Evolutionary conservation across 2,113 vertebrate genomes (phyloP).

Genomic region (Ictalurus punctatus): DNA sequence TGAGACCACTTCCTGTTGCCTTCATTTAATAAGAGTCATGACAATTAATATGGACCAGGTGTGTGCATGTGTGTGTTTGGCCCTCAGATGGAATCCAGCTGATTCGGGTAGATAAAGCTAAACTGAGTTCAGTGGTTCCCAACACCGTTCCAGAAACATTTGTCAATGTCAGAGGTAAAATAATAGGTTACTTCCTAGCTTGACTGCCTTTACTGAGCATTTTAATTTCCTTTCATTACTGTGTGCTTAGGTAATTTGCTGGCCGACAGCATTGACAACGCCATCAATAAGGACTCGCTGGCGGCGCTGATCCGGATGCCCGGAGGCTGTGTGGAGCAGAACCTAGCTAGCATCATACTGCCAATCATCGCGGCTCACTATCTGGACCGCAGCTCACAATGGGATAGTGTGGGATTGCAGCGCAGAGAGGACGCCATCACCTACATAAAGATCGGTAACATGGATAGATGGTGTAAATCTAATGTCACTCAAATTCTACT

Average conservation of each 20-base stretch:
- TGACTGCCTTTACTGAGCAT: neutral
- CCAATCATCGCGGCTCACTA: constrained; percentile 84
- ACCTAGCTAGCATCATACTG: constrained; percentile 82
- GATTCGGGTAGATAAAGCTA: constrained; percentile 47
- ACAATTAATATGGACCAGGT: neutral
- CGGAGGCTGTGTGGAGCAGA: constrained; percentile 87
- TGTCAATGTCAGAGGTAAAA: constrained; percentile 71
- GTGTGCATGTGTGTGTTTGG: constrained; percentile 40
- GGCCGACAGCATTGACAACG: constrained; percentile 77
- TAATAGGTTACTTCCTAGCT: neutral
- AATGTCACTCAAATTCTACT: neutral
- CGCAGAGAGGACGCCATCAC: constrained; percentile 66
- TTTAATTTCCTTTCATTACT: neutral
- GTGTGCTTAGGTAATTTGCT: constrained; percentile 64
- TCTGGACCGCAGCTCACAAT: constrained; percentile 76
- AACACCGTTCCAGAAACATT: constrained; percentile 68
- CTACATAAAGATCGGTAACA: constrained; percentile 78
- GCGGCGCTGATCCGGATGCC: constrained; percentile 81
- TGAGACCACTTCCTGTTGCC: constrained; percentile 35
- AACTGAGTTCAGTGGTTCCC: constrained; percentile 68
- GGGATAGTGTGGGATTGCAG: constrained; percentile 75
- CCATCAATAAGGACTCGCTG: constrained; percentile 72
- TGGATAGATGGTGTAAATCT: constrained; percentile 43
- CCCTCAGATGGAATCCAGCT: constrained; percentile 61
- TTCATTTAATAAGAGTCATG: neutral